Conservation (phyloP, 2,113 vertebrate species). For the Antechinus stuartii region DNA sequence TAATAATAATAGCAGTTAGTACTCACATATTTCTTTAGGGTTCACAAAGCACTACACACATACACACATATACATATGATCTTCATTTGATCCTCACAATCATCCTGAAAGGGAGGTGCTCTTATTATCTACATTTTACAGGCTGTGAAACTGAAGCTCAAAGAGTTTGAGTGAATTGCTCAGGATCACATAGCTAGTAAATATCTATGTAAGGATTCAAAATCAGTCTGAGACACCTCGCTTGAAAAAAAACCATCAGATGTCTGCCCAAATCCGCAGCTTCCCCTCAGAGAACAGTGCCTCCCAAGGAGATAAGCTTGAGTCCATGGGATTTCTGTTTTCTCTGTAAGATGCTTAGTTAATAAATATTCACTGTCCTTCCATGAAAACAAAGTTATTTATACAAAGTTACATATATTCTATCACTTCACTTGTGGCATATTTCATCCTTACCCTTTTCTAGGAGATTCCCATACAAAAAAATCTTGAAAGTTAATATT, state of each 20-base stretch:
- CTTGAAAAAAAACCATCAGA: background rate
- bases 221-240: background rate
- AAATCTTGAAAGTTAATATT: background rate
- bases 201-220: background rate
- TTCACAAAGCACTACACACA: background rate
- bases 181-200: background rate
- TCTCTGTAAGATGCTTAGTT: background rate
- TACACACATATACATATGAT: background rate
- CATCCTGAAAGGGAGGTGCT: background rate
- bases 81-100: background rate
- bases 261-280: background rate
- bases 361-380: background rate
- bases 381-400: background rate
- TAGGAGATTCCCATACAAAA: background rate
- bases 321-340: constrained; percentile 14
- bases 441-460: no score
- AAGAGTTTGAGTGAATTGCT: background rate
- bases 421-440: rapidly evolving
- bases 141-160: background rate
- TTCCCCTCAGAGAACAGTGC: background rate
- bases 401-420: background rate
- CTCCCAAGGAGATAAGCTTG: background rate
- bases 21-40: background rate
- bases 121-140: background rate
- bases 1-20: background rate